phyloP scores from a whole-genome alignment of 2,888 invertebrate species.

The Eumerus sabulonum region DNA sequence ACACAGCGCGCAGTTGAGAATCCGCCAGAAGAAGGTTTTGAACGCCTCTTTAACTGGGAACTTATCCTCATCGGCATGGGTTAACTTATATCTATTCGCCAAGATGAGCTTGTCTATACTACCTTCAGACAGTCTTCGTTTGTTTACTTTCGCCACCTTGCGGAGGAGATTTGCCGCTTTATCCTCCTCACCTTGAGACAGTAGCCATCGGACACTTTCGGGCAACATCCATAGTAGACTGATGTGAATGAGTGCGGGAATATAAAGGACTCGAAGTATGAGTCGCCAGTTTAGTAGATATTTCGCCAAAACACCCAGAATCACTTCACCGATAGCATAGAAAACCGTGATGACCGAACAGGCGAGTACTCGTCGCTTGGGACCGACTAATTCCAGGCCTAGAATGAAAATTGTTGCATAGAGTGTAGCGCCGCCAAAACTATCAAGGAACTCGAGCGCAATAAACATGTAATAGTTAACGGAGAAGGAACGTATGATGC shows the following conservation, averaged over 20 bases:
- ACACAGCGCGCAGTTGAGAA: constrained; percentile 85
- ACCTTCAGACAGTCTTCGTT: constrained; percentile 81
- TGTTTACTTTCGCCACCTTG: constrained; percentile 84
- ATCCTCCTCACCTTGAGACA: constrained; percentile 81
- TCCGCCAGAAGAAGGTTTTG: constrained; percentile 75
- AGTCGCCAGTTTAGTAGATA: constrained; percentile 84
- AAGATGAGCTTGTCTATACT: constrained; percentile 77
- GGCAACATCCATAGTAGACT: constrained; percentile 85
- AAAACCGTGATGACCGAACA: constrained; percentile 86
- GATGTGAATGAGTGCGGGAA: constrained; percentile 84
- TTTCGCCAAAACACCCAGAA: constrained; percentile 85
- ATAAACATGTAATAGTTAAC: constrained; percentile 85
- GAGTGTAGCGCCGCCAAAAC: constrained; percentile 84
- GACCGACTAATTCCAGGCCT: constrained; percentile 89
- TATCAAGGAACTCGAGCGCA: constrained; percentile 86
- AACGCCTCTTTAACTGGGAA: constrained; percentile 76
- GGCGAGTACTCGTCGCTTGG: constrained; percentile 85
- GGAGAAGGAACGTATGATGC: constrained; percentile 85
- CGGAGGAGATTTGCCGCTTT: constrained; percentile 82
- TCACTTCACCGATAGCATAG: constrained; percentile 85
- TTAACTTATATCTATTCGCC: constrained; percentile 73
- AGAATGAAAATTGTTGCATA: constrained; percentile 86
- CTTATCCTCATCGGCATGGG: constrained; percentile 72
- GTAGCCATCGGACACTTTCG: constrained; percentile 88
- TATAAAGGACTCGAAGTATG: constrained; percentile 83